Conservation (phyloP, 2,888 invertebrate species). For the Limnephilus auricula region DNA sequence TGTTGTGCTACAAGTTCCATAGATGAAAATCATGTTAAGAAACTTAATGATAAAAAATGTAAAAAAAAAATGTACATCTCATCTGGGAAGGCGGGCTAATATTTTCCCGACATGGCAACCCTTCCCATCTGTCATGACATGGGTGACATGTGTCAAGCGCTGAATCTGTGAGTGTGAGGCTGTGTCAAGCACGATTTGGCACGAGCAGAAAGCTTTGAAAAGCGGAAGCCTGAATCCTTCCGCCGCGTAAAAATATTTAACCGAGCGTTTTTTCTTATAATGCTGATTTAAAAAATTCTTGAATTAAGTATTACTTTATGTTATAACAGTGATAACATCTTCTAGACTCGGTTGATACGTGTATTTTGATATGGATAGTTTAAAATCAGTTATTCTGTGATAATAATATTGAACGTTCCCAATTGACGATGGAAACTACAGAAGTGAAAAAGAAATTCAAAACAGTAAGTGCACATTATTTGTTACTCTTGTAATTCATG, state of each 20-base stretch:
- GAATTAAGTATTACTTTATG: background rate
- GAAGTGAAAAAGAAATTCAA: slow-evolving; percentile 60
- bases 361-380: background rate
- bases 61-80: background rate
- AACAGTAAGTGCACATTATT: slow-evolving; percentile 45
- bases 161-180: background rate
- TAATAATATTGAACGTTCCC: background rate
- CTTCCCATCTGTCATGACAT: background rate
- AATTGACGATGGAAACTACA: slow-evolving; percentile 43
- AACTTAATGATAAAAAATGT: background rate
- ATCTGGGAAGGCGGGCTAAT: background rate
- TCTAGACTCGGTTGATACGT: background rate
- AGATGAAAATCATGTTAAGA: background rate
- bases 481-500: background rate
- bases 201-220: background rate
- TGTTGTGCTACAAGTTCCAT: slow-evolving; percentile 7
- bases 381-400: background rate
- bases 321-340: background rate
- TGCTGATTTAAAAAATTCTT: background rate
- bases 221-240: background rate
- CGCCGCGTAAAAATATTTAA: background rate
- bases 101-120: slow-evolving; percentile 14
- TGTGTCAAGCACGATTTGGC: background rate
- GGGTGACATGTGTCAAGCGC: slow-evolving; percentile 20
- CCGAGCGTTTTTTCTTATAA: background rate